These are phyloP conservation scores for Tichodroma muraria DNA, from an alignment of 2,113 vertebrate genomes.

Conservation along the genomic window DNA sequence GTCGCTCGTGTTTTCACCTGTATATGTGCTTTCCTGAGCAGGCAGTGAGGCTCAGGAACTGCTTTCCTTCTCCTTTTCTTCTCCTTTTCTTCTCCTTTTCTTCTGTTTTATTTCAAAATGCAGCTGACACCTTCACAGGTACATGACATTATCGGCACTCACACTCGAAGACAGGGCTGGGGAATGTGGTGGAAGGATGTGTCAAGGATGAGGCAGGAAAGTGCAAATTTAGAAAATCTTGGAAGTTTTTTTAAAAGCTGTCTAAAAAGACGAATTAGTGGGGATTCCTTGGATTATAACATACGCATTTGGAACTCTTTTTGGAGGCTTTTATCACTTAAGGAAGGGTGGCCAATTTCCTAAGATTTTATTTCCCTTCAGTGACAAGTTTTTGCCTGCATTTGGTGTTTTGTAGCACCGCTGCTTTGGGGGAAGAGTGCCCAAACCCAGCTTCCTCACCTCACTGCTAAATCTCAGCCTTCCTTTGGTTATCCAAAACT, in stretches of 20 bases:
- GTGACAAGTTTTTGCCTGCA: not conserved
- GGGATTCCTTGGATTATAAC: not conserved
- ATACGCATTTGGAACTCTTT: not conserved
- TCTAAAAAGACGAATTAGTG: not conserved
- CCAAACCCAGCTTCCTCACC: not conserved
- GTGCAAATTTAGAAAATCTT: not conserved
- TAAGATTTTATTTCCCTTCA: not conserved
- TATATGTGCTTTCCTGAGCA: not conserved
- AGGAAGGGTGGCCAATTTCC: not conserved
- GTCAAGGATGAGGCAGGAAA: not conserved
- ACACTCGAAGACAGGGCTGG: not conserved
- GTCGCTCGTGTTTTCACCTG: slow-evolving; percentile 17
- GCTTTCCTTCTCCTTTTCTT: not conserved
- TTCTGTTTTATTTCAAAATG: not conserved
- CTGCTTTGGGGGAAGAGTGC: not conserved
- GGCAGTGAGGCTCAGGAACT: not conserved
- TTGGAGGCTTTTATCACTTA: not conserved
- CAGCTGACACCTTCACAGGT: not conserved
- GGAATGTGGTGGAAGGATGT: not conserved
- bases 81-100: not conserved
- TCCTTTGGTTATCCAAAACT: not conserved
- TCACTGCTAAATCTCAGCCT: not conserved
- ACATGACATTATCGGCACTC: not conserved
- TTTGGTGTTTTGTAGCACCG: not conserved
- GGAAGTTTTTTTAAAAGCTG: not conserved